Evolutionary conservation across 64 coral and sea anemone species (phyloP).

Genomic region (Exaiptasia diaphana): DNA sequence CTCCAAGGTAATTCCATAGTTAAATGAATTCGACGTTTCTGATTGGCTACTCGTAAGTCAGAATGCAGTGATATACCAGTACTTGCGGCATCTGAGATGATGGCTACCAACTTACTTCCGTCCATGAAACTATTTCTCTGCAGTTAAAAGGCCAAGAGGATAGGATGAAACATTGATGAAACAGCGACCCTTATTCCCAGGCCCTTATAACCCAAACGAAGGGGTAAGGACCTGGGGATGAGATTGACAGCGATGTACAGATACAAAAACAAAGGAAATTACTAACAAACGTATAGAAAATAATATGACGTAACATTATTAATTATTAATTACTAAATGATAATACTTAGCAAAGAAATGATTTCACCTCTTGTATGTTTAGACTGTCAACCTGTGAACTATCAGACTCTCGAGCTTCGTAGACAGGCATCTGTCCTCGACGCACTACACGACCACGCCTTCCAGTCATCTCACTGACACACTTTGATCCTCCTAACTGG

Average conservation of each 20-base stretch:
- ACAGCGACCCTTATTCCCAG: too few relatives aligned
- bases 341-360: too few relatives aligned
- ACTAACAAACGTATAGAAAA: too few relatives aligned
- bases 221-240: too few relatives aligned
- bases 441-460: constrained; percentile 84
- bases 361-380: constrained; percentile 88
- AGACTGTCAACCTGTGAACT: constrained; percentile 83
- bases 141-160: too few relatives aligned
- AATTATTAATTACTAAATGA: too few relatives aligned
- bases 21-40: constrained; percentile 86
- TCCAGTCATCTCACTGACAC: constrained; percentile 97
- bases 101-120: constrained; percentile 73
- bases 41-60: constrained; percentile 83
- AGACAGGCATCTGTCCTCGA: constrained; percentile 64
- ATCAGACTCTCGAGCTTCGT: constrained; percentile 89
- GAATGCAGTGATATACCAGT: constrained; percentile 94
- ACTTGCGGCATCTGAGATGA: constrained; percentile 92
- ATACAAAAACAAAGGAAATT: too few relatives aligned
- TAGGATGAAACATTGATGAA: too few relatives aligned
- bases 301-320: too few relatives aligned
- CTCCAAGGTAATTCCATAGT: constrained; percentile 98
- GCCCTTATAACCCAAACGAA: too few relatives aligned
- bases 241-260: too few relatives aligned
- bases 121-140: constrained; percentile 93
- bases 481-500: constrained; percentile 76